phyloP scores from a whole-genome alignment of 2,888 invertebrate species.

The Antheraea yamamai region DNA sequence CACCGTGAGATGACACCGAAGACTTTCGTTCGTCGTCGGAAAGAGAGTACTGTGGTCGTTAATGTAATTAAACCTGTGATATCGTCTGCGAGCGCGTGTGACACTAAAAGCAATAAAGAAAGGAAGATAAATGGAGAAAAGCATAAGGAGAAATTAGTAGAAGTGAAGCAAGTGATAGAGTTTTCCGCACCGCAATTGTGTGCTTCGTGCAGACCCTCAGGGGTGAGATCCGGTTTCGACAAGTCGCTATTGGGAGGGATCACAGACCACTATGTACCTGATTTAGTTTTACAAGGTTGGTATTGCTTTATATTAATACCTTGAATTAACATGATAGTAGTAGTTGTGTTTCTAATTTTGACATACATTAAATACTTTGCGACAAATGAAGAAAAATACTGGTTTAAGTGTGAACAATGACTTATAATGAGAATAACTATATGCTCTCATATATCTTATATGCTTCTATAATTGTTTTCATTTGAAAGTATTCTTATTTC shows the following conservation, averaged over 20 bases:
- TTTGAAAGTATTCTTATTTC: too few species aligned
- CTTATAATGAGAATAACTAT: neutral
- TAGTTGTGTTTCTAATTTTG: too few species aligned
- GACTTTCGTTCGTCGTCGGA: slow-evolving; percentile 66
- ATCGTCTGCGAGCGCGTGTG: neutral
- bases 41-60: slow-evolving; percentile 73
- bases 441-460: too few species aligned
- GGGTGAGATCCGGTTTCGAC: slow-evolving; percentile 74
- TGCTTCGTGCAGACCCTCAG: slow-evolving; percentile 24
- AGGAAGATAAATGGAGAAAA: slow-evolving; percentile 35
- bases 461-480: too few species aligned
- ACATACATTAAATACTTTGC: neutral
- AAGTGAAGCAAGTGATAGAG: slow-evolving; percentile 77
- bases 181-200: slow-evolving; percentile 77
- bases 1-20: slow-evolving; percentile 58
- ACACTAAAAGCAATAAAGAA: slow-evolving; percentile 31
- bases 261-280: slow-evolving; percentile 86
- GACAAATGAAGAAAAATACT: neutral
- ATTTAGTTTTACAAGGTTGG: slow-evolving; percentile 88
- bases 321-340: too few species aligned
- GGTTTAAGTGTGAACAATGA: neutral
- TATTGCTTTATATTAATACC: neutral
- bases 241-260: slow-evolving; percentile 84
- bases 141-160: slow-evolving; percentile 38
- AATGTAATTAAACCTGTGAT: slow-evolving; percentile 41